Conservation (phyloP, 2,888 invertebrate species). For the Drosophila algonquin region DNA sequence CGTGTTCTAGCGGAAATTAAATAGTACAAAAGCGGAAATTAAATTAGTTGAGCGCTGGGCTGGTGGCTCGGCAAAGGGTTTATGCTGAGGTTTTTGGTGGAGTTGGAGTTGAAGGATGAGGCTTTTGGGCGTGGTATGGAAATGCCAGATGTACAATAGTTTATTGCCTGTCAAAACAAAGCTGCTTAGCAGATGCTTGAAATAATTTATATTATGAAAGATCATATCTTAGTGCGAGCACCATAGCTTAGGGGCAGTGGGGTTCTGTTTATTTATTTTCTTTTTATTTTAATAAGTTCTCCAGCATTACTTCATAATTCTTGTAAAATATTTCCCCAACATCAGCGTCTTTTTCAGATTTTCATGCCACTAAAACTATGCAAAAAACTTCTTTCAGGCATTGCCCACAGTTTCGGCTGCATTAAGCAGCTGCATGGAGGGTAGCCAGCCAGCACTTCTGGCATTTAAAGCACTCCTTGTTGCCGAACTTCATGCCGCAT, state of each 20-base stretch:
- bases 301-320: background rate
- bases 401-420: background rate
- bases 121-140: conserved; percentile 15
- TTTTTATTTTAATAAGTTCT: too few relatives aligned
- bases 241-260: too few relatives aligned
- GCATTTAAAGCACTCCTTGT: background rate
- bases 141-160: background rate
- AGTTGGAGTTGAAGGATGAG: background rate
- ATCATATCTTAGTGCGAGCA: too few relatives aligned
- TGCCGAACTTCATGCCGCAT: background rate
- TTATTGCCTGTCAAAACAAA: background rate
- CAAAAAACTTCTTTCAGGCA: background rate
- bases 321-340: background rate
- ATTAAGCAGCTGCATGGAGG: background rate
- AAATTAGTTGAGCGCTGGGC: conserved; percentile 58
- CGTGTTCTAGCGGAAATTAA: conserved; percentile 70
- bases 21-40: conserved; percentile 70
- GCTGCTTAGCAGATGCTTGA: background rate
- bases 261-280: too few relatives aligned
- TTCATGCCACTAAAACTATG: background rate
- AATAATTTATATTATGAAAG: background rate
- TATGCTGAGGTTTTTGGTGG: background rate
- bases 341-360: background rate
- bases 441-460: background rate
- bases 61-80: conserved; percentile 25